phyloP scores from a whole-genome alignment of 2,113 vertebrate species.

The pig (Sus scrofa) region DNA sequence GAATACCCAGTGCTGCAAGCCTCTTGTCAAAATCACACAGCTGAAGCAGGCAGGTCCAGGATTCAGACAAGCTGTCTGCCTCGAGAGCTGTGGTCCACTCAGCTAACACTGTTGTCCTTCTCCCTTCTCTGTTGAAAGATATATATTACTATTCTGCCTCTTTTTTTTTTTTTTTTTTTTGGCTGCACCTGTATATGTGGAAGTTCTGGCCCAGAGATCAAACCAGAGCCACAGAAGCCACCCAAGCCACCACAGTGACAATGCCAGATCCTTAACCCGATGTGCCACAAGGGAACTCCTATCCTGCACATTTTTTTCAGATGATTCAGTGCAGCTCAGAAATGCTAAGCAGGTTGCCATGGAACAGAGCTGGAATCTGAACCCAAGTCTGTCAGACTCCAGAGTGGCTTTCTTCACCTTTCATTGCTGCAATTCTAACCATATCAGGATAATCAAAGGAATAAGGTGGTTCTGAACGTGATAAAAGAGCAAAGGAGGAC shows the following conservation, averaged over 20 bases:
- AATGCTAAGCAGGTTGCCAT: accelerated
- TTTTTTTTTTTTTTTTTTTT: no score
- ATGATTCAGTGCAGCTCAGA: background rate
- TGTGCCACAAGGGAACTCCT: no score
- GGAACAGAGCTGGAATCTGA: accelerated
- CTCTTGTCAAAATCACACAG: background rate
- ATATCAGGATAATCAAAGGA: accelerated
- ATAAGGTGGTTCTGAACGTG: accelerated
- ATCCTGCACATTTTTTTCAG: no score
- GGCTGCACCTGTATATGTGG: no score
- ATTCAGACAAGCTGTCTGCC: background rate
- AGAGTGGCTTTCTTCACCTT: no score
- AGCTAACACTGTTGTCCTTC: accelerated
- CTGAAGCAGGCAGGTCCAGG: no score
- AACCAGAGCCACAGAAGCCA: no score
- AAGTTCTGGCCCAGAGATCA: no score
- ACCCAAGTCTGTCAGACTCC: accelerated
- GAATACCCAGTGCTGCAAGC: accelerated
- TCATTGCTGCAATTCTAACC: no score
- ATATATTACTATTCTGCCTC: accelerated
- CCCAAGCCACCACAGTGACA: no score
- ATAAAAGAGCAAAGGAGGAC: background rate
- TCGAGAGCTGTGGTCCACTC: background rate
- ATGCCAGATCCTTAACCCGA: no score
- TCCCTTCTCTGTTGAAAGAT: background rate